Evolutionary conservation across 1,140 invertebrate genomes (phyloP).

Genomic region (Augochlora pura): DNA sequence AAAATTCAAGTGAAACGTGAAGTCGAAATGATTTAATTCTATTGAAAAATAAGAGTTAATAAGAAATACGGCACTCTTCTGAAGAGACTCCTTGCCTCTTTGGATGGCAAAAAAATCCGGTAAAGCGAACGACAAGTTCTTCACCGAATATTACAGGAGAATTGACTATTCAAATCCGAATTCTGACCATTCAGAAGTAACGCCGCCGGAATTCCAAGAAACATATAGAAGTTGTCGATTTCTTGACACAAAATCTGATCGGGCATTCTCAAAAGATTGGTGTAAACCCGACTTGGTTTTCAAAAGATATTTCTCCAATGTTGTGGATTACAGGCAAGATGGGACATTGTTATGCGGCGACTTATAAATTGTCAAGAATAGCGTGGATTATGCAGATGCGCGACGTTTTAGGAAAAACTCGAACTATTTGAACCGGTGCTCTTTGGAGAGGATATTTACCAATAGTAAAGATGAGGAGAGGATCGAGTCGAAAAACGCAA

Average conservation of each 20-base stretch:
- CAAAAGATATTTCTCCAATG: not conserved
- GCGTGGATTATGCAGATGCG: not conserved
- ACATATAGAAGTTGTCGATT: not conserved
- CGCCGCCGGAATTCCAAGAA: too few species aligned
- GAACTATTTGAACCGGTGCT: not conserved
- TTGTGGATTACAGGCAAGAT: not conserved
- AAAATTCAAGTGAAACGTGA: not conserved
- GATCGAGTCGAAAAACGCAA: not conserved
- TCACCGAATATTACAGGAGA: constrained; percentile 25
- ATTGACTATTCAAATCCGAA: not conserved
- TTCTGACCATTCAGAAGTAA: not conserved
- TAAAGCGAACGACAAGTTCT: constrained; percentile 30
- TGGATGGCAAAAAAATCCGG: constrained; percentile 39
- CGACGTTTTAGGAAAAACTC: not conserved
- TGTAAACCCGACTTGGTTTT: too few species aligned
- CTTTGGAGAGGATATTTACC: not conserved
- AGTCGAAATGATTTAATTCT: too few species aligned
- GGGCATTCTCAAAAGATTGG: too few species aligned
- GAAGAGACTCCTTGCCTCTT: constrained; percentile 41
- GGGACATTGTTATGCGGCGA: not conserved
- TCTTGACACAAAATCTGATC: too few species aligned
- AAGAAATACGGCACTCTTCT: constrained; percentile 29
- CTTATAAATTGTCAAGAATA: not conserved
- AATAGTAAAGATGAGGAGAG: not conserved
- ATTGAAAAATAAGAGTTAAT: not conserved